Conservation (phyloP, 2,797 vertebrate genomes). For the Mormyrus proboscirostris region DNA sequence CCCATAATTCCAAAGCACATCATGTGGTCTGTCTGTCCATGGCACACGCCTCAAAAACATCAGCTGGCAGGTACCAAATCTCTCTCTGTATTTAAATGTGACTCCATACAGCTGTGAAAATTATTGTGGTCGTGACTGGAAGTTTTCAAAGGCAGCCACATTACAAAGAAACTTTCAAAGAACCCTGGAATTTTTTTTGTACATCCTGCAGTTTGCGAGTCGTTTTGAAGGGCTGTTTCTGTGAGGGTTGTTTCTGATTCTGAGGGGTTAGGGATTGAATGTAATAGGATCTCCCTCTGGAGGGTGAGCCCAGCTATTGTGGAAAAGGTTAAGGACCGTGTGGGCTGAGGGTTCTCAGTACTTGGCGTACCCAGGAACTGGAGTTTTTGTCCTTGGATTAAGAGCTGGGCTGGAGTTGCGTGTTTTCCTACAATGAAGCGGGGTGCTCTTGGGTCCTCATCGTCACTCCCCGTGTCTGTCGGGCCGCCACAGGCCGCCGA, state of each 20-base stretch:
- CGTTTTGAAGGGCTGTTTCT: neutral
- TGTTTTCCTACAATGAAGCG: neutral
- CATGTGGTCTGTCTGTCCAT: neutral
- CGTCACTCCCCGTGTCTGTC: neutral
- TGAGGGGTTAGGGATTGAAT: neutral
- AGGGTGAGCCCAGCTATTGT: neutral
- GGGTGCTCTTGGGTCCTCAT: neutral
- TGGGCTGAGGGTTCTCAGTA: neutral
- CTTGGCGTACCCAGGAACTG: neutral
- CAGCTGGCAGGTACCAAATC: neutral
- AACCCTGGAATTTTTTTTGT: neutral
- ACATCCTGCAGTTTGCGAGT: neutral
- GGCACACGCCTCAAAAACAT: neutral
- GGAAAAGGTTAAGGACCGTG: neutral
- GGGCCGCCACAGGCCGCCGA: slow-evolving; percentile 74
- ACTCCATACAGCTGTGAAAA: neutral
- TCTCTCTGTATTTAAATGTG: neutral
- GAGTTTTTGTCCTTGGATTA: neutral
- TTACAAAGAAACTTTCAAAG: neutral
- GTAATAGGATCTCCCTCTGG: slow-evolving; percentile 1
- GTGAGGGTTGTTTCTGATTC: neutral
- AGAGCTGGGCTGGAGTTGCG: neutral
- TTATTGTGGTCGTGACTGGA: neutral
- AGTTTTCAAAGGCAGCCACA: neutral
- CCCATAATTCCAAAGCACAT: neutral